Evolutionary conservation across 2,888 invertebrate genomes (phyloP).

Genomic region (Drosophila subsilvestris): DNA sequence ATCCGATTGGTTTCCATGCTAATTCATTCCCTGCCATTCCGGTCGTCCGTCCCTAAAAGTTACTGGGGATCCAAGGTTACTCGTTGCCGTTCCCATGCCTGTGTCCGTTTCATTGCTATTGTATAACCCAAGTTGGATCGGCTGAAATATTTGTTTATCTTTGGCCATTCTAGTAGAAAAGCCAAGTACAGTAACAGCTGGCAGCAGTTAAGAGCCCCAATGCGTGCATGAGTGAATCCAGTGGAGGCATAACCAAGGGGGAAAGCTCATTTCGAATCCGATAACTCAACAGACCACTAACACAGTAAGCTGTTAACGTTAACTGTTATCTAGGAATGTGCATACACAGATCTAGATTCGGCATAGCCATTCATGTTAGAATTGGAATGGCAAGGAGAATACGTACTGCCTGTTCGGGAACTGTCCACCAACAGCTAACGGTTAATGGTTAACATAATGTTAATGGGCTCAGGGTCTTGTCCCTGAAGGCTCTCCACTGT

Average conservation of each 20-base stretch:
- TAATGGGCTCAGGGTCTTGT: constrained; percentile 5
- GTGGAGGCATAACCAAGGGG: not conserved
- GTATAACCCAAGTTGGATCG: constrained; percentile 58
- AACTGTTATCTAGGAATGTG: not conserved
- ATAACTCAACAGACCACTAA: not conserved
- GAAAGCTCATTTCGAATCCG: not conserved
- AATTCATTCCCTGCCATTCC: not conserved
- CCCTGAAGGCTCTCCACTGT: constrained; percentile 32
- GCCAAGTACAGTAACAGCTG: constrained; percentile 29
- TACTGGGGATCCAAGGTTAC: constrained; percentile 57
- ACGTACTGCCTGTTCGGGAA: too few species aligned
- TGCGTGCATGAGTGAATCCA: constrained; percentile 2
- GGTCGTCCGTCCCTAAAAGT: not conserved
- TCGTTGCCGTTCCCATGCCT: constrained; percentile 23
- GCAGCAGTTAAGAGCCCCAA: constrained; percentile 4
- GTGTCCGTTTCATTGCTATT: constrained; percentile 34
- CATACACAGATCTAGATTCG: not conserved
- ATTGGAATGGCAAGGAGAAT: not conserved
- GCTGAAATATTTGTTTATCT: constrained; percentile 39
- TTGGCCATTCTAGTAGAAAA: constrained; percentile 32
- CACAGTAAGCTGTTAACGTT: not conserved
- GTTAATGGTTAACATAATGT: not conserved
- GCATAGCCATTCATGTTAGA: not conserved
- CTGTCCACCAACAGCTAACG: not conserved
- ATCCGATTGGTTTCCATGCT: constrained; percentile 7